These are phyloP conservation scores for Mus spretus DNA, from an alignment of 2,797 vertebrate genomes.

Conservation along the genomic window DNA sequence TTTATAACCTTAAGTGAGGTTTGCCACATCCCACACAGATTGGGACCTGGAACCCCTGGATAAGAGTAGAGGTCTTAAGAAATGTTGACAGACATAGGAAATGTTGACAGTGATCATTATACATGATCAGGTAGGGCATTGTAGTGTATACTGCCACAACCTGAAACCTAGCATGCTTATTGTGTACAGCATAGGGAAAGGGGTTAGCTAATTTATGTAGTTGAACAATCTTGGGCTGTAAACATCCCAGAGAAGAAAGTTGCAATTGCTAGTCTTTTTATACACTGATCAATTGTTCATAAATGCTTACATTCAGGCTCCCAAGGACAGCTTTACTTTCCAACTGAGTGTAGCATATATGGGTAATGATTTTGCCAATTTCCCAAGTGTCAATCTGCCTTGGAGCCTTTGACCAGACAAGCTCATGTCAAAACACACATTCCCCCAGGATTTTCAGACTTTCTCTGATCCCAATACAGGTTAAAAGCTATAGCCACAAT, in stretches of 20 bases:
- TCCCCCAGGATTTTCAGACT: neutral
- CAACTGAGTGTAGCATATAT: neutral
- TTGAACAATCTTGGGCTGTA: neutral
- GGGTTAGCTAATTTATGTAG: neutral
- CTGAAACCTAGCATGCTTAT: neutral
- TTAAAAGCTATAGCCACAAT: conserved; percentile 25
- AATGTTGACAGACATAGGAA: neutral
- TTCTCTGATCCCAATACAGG: neutral
- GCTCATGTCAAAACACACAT: neutral
- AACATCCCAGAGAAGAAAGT: neutral
- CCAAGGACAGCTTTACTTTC: neutral
- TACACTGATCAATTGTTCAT: neutral
- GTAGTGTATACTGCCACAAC: neutral
- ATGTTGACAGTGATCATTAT: neutral
- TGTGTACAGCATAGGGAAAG: neutral
- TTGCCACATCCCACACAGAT: neutral
- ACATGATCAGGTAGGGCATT: neutral
- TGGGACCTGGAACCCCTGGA: neutral
- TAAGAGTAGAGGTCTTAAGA: neutral
- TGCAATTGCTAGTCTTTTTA: neutral
- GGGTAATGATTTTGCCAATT: neutral
- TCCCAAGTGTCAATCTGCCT: neutral
- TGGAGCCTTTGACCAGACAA: neutral
- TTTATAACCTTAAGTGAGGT: neutral
- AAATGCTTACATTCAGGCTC: neutral